These are phyloP conservation scores for Poicephalus meyeri DNA, from an alignment of 2,113 vertebrate species.

Conservation along the genomic window DNA sequence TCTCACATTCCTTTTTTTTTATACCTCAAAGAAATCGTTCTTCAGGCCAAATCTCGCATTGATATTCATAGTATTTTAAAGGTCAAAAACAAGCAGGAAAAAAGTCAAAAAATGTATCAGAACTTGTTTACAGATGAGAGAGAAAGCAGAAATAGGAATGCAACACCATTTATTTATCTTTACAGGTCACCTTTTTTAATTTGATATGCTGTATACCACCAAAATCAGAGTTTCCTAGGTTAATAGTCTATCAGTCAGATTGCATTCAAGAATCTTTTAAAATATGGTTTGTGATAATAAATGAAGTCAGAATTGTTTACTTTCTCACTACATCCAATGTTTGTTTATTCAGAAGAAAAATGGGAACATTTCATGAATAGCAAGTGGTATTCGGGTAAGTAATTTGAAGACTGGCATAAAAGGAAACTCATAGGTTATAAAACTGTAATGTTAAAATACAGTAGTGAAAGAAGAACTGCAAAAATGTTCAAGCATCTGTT, in stretches of 20 bases:
- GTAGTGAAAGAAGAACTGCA: neutral
- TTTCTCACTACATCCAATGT: neutral
- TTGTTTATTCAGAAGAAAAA: slow-evolving; percentile 50
- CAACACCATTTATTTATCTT: neutral
- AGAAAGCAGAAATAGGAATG: neutral
- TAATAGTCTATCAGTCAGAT: slow-evolving; percentile 3
- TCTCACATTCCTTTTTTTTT: neutral
- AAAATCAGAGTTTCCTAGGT: slow-evolving; percentile 15
- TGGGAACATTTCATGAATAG: slow-evolving; percentile 14
- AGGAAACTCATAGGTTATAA: neutral
- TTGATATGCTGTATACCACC: neutral
- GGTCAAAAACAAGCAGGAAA: neutral
- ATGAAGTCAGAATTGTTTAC: slow-evolving; percentile 23
- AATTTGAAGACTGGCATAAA: neutral
- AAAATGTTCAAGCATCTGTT: neutral
- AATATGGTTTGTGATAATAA: slow-evolving; percentile 34
- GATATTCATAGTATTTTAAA: neutral
- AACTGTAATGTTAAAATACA: neutral
- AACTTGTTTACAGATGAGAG: neutral
- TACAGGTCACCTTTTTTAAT: slow-evolving; percentile 18
- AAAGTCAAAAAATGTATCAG: neutral
- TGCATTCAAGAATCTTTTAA: slow-evolving; percentile 25
- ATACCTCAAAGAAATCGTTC: neutral
- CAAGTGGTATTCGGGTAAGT: neutral
- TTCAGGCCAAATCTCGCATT: neutral